These are phyloP conservation scores for Chondrilla cf. caribensis DNA, from an alignment of 37 sponge, comb jelly and placozoan genomes.

Conservation along the genomic window DNA sequence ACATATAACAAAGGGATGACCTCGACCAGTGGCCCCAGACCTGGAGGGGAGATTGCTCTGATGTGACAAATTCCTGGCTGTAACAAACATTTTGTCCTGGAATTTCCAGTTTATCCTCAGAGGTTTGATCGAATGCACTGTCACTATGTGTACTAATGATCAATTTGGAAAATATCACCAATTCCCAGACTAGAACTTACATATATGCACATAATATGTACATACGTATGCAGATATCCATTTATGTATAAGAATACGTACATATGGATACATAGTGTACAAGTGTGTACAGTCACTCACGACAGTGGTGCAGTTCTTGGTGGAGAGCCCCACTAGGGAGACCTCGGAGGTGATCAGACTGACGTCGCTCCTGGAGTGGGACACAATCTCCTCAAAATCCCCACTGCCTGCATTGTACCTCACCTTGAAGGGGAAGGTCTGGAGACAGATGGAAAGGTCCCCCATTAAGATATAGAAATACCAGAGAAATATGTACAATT, in stretches of 20 bases:
- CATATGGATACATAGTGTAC: background rate
- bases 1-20: background rate
- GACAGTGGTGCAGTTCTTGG: background rate
- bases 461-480: too few species aligned
- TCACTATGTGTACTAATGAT: background rate
- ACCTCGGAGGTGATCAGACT: background rate
- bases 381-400: background rate
- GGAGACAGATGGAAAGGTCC: background rate
- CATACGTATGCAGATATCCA: background rate
- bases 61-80: background rate
- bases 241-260: background rate
- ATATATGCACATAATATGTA: background rate
- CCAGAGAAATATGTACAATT: too few species aligned
- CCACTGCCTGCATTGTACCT: background rate
- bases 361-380: background rate
- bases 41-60: too few species aligned
- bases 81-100: background rate
- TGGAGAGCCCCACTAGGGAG: background rate
- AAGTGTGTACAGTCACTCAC: background rate
- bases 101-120: background rate
- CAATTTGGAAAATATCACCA: too few species aligned
- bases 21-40: too few species aligned
- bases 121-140: background rate
- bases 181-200: too few species aligned
- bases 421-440: slow-evolving; percentile 8